Evolutionary conservation across 1,140 invertebrate species (phyloP).

Genomic region (Hylaeus volcanicus): DNA sequence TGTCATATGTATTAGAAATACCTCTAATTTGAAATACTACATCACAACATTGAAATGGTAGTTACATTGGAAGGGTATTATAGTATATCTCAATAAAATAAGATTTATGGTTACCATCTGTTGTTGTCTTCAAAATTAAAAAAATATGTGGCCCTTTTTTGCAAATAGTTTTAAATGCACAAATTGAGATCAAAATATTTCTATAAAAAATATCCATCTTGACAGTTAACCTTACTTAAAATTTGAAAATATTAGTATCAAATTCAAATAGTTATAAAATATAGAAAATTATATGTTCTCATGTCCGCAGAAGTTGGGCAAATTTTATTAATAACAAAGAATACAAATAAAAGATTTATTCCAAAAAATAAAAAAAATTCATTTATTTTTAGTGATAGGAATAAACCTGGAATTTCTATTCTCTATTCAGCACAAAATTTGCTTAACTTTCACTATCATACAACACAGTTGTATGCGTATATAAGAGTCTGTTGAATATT

Average conservation of each 20-base stretch:
- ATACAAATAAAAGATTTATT: too few relatives aligned
- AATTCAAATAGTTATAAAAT: constrained; percentile 19
- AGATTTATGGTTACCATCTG: background rate
- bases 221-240: background rate
- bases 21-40: background rate
- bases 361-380: too few relatives aligned
- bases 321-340: too few relatives aligned
- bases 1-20: background rate
- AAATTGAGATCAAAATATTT: constrained; percentile 1
- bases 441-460: background rate
- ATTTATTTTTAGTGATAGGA: too few relatives aligned
- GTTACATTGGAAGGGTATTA: background rate
- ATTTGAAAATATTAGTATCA: constrained; percentile 16
- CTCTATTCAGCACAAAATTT: too few relatives aligned
- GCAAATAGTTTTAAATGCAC: constrained; percentile 4
- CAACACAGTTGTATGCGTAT: background rate
- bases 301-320: background rate
- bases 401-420: too few relatives aligned
- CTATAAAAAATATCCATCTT: constrained; percentile 8
- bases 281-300: background rate
- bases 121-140: background rate
- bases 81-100: background rate
- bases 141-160: constrained; percentile 4
- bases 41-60: background rate
- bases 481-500: constrained; percentile 11